Percentiles rank a stretch among this genome's conserved stretches.
Conservation (phyloP, 2,113 vertebrate species). For the Colossoma macropomum region DNA sequence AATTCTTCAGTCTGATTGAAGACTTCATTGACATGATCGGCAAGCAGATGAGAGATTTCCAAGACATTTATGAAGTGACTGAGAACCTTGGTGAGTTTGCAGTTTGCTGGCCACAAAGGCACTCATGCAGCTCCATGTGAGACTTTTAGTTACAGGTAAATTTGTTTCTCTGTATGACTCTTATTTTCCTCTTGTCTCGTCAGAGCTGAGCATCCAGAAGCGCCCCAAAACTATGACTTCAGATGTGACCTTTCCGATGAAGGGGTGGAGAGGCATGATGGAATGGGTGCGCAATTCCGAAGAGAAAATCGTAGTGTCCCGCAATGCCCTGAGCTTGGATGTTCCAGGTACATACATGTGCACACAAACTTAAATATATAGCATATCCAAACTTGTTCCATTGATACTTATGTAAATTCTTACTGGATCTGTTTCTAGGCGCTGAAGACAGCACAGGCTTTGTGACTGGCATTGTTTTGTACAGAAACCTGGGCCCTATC, state of each 20-base stretch:
- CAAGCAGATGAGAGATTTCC: conserved; percentile 94
- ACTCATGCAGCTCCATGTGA: not conserved
- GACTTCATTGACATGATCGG: conserved; percentile 94
- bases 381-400: not conserved
- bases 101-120: not conserved
- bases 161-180: not conserved
- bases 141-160: not conserved
- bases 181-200: not conserved
- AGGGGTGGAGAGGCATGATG: conserved; percentile 93
- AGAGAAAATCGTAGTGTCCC: conserved; percentile 92
- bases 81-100: conserved; percentile 93
- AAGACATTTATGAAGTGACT: conserved; percentile 95
- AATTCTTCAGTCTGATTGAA: conserved; percentile 90
- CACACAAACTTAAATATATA: not conserved
- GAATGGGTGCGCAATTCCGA: conserved; percentile 93
- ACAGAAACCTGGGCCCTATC: conserved; percentile 90
- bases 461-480: conserved; percentile 93
- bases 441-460: conserved; percentile 87
- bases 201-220: conserved; percentile 95
- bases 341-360: conserved; percentile 80
- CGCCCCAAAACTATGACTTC: conserved; percentile 83
- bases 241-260: conserved; percentile 95
- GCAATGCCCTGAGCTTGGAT: conserved; percentile 86
- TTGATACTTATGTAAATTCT: not conserved
- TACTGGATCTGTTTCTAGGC: conserved; percentile 47